Percentiles rank a stretch among this genome's conserved stretches.
These are phyloP conservation scores for Polydrusus tereticollis DNA, from an alignment of 2,888 invertebrate genomes.

Conservation along the genomic window DNA sequence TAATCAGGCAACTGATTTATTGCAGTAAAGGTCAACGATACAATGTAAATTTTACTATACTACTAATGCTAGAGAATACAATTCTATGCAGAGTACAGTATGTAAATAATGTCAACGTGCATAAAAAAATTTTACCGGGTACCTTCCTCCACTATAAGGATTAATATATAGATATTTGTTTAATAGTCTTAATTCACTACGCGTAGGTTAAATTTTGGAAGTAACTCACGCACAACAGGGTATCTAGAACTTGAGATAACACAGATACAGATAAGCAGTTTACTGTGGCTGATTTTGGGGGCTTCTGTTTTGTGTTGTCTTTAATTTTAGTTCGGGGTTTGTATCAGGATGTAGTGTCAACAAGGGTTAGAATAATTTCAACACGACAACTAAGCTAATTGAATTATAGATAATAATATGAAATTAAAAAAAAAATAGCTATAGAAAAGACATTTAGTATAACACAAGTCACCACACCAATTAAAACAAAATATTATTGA, in stretches of 20 bases:
- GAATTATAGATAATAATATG: no score
- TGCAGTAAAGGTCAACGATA: no score
- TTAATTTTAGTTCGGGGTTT: background rate
- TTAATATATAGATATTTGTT: background rate
- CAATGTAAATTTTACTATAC: no score
- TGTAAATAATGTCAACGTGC: no score
- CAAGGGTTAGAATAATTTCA: background rate
- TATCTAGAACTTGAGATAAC: constrained; percentile 35
- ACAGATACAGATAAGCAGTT: constrained; percentile 31
- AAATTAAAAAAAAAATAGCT: no score
- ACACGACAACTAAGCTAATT: no score
- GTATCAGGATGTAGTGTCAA: background rate
- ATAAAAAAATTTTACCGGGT: background rate
- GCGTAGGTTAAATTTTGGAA: constrained; percentile 19
- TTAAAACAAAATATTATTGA: no score
- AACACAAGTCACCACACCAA: no score
- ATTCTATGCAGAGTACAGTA: no score
- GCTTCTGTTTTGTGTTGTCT: background rate
- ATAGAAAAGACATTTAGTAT: no score
- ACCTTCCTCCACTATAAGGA: background rate
- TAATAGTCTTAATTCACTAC: constrained; percentile 1
- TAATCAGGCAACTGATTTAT: no score
- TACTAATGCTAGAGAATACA: no score
- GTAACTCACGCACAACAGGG: constrained; percentile 29
- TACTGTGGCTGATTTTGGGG: background rate